phyloP scores from a whole-genome alignment of 2,797 vertebrate genomes.

The Graptemys geographica region DNA sequence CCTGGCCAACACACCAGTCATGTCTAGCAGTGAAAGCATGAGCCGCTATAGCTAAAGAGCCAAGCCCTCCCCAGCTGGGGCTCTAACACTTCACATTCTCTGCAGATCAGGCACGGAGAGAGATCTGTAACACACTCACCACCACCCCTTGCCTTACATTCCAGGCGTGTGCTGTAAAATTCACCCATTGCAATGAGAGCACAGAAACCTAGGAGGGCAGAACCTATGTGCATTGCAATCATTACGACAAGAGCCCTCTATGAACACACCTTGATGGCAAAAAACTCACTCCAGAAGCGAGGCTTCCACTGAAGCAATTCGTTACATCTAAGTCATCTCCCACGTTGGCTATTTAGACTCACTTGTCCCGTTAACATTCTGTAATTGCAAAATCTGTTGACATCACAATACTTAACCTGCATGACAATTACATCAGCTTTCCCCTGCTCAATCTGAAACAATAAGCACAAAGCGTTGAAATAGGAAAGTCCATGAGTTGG shows the following conservation, averaged over 20 bases:
- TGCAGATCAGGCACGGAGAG: background rate
- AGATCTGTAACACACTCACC: background rate
- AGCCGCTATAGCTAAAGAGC: background rate
- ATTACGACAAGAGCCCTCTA: too few relatives aligned
- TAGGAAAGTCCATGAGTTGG: background rate
- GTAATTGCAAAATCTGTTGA: background rate
- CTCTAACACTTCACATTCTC: too few relatives aligned
- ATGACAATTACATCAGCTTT: background rate
- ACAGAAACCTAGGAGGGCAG: background rate
- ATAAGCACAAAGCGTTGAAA: conserved; percentile 1
- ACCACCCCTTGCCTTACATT: too few relatives aligned
- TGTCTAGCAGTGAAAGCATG: background rate
- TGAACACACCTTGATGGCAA: background rate
- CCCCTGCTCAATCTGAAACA: conserved; percentile 6
- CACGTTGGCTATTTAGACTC: background rate
- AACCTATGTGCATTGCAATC: background rate
- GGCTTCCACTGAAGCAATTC: background rate
- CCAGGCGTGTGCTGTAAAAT: too few relatives aligned
- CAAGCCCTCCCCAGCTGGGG: too few relatives aligned
- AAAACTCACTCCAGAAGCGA: background rate
- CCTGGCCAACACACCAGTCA: background rate
- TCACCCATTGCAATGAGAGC: background rate
- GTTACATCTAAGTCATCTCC: background rate
- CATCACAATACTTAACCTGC: conserved; percentile 1
- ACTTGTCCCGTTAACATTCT: background rate